These are phyloP conservation scores for Contarinia nasturtii DNA, from an alignment of 1,140 invertebrate genomes.

Conservation along the genomic window DNA sequence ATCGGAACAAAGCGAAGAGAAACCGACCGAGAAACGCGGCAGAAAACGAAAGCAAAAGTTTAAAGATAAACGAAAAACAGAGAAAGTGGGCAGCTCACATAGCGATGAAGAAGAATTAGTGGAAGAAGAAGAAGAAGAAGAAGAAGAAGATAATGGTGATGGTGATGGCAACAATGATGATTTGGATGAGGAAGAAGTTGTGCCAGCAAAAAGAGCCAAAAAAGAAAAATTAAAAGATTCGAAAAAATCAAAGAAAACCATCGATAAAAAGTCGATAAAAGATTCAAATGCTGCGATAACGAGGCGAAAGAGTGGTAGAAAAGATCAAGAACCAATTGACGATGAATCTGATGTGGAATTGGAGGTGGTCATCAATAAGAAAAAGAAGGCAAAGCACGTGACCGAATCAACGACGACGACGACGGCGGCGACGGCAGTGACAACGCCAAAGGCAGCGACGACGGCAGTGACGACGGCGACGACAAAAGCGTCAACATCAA, in stretches of 20 bases:
- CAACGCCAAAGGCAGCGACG: too few relatives aligned
- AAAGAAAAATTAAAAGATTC: constrained; percentile 21
- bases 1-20: constrained; percentile 2
- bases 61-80: constrained; percentile 23
- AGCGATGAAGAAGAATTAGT: constrained; percentile 6
- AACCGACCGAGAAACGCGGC: constrained; percentile 5
- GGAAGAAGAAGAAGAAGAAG: constrained; percentile 7
- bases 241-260: not conserved
- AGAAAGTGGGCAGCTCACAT: constrained; percentile 13
- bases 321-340: constrained; percentile 5
- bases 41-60: constrained; percentile 21
- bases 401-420: constrained; percentile 5
- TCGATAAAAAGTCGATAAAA: not conserved
- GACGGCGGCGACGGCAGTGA: constrained; percentile 1
- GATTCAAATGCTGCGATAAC: constrained; percentile 4
- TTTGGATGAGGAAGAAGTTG: constrained; percentile 1
- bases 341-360: constrained; percentile 8
- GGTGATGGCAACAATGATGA: not conserved
- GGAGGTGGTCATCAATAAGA: constrained; percentile 6
- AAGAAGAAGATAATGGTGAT: constrained; percentile 2
- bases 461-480: too few relatives aligned
- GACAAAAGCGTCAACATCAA: too few relatives aligned
- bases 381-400: constrained; percentile 8
- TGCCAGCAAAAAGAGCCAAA: constrained; percentile 27
- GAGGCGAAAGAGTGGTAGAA: constrained; percentile 8